Percentiles rank a stretch among this genome's conserved stretches.
These are phyloP conservation scores for Plutella xylostella DNA, from an alignment of 2,888 invertebrate genomes.

Conservation along the genomic window DNA sequence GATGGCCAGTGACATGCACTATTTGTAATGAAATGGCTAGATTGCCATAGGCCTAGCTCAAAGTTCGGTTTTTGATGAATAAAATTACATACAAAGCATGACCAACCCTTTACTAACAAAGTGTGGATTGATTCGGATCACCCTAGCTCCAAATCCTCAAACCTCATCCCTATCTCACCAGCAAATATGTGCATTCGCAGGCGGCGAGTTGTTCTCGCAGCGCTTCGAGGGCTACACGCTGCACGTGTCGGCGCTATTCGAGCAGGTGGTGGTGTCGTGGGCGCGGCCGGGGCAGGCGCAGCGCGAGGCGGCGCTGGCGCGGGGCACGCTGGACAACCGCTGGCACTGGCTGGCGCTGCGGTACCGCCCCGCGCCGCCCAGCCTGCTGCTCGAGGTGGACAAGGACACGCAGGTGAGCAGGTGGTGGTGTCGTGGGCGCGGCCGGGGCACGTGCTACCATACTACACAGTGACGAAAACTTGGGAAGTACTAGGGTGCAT, in stretches of 20 bases:
- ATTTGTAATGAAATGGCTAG: no score
- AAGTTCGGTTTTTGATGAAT: no score
- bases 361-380: constrained; percentile 60
- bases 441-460: constrained; percentile 38
- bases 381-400: constrained; percentile 51
- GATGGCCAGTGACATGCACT: no score
- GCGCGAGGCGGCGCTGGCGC: constrained; percentile 74
- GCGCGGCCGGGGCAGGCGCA: constrained; percentile 62
- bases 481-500: no score
- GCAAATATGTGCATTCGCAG: constrained; percentile 46
- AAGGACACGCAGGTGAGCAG: constrained; percentile 40
- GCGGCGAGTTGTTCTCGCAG: constrained; percentile 79
- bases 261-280: constrained; percentile 71
- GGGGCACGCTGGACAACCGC: constrained; percentile 80
- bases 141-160: no score
- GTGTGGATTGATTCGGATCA: no score
- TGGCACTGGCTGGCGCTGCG: constrained; percentile 83
- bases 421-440: constrained; percentile 71
- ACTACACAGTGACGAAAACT: no score
- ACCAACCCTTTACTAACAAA: no score
- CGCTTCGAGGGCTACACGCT: constrained; percentile 73
- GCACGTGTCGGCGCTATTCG: constrained; percentile 71
- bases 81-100: no score
- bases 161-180: no score
- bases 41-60: no score